phyloP scores from a whole-genome alignment of 2,113 vertebrate genomes.

The Etia nguti region DNA sequence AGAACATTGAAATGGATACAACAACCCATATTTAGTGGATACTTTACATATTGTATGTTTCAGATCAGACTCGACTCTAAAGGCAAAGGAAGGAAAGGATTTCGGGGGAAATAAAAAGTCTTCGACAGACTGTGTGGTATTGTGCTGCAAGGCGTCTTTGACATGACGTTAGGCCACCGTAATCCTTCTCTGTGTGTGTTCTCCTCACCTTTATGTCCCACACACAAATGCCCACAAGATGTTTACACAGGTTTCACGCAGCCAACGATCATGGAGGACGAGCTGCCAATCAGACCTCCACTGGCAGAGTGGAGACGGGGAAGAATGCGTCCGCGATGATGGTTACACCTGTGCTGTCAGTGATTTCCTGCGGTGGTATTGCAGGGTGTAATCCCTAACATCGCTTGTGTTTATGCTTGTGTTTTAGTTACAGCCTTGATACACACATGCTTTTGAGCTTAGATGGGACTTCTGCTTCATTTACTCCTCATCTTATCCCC shows the following conservation, averaged over 20 bases:
- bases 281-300: conserved; percentile 54
- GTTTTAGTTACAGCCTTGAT: conserved; percentile 66
- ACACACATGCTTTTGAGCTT: conserved; percentile 53
- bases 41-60: not conserved
- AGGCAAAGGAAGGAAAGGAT: not conserved
- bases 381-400: conserved; percentile 59
- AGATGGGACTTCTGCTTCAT: conserved; percentile 46
- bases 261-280: conserved; percentile 25
- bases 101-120: not conserved
- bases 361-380: conserved; percentile 44
- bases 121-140: conserved; percentile 11
- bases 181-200: conserved; percentile 27
- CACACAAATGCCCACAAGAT: conserved; percentile 7
- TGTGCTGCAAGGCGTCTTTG: conserved; percentile 35
- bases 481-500: conserved; percentile 26
- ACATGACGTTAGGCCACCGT: conserved; percentile 7
- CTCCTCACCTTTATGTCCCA: conserved; percentile 17
- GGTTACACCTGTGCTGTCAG: conserved; percentile 56
- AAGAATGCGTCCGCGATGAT: conserved; percentile 32
- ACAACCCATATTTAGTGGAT: not conserved
- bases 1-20: not conserved
- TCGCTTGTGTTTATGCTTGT: conserved; percentile 66
- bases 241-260: conserved; percentile 57
- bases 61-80: not conserved
- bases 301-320: conserved; percentile 1